A percentile compares a stretch with the other conserved stretches of the same genome.
Conservation (phyloP, 2,797 vertebrate genomes). For the Harpagifer antarcticus region DNA sequence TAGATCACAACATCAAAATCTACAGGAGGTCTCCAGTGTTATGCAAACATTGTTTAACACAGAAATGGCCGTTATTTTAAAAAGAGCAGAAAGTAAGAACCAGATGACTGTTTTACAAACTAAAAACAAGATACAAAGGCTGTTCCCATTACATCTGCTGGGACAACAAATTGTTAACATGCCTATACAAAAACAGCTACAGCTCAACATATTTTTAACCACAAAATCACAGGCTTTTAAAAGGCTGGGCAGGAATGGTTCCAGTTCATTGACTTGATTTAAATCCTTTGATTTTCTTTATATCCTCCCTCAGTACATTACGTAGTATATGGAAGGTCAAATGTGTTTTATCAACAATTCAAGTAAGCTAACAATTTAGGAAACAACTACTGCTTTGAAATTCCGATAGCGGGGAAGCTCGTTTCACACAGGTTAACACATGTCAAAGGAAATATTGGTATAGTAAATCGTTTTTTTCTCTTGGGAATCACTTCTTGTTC, state of each 20-base stretch:
- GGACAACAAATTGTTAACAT: slow-evolving; percentile 18
- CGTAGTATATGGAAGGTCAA: background rate
- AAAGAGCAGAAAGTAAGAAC: slow-evolving; percentile 36
- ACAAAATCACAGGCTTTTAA: slow-evolving; percentile 31
- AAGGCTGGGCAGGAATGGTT: background rate
- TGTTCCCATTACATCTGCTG: slow-evolving; percentile 28
- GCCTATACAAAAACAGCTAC: slow-evolving; percentile 24
- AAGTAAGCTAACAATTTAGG: background rate
- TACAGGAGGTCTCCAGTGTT: slow-evolving; percentile 53
- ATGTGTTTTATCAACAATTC: background rate
- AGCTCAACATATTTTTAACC: slow-evolving; percentile 24
- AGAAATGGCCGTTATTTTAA: slow-evolving; percentile 52
- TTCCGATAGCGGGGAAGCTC: background rate
- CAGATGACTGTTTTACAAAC: slow-evolving; percentile 40
- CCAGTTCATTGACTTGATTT: slow-evolving; percentile 15
- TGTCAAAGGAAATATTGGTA: background rate
- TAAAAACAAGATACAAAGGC: slow-evolving; percentile 28
- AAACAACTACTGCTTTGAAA: background rate
- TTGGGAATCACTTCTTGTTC: background rate
- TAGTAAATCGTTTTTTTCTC: background rate
- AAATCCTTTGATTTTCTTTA: slow-evolving; percentile 8
- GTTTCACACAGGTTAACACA: background rate
- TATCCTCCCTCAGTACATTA: background rate
- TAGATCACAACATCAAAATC: slow-evolving; percentile 54
- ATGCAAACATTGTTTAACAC: slow-evolving; percentile 65